Base-by-base conservation (phyloP, 2,113 vertebrate species). In the Cacatua alba region DNA sequence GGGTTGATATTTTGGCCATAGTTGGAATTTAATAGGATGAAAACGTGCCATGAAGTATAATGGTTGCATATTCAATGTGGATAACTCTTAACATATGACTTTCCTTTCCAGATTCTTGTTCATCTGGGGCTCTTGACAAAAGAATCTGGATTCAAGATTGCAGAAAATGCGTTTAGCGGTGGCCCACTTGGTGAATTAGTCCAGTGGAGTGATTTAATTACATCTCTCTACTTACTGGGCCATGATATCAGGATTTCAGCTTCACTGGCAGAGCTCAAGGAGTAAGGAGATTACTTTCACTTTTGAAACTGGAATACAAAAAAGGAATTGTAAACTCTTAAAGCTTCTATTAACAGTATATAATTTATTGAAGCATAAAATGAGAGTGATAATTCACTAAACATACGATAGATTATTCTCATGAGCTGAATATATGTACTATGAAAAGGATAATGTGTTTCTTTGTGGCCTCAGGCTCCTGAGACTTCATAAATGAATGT, bases 71-170 rank as follows among this genome's bases (percentile, higher is more conserved):
- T 91, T 84, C 72, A 64, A 71, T 82, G 77, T 48, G 0, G 0
- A 18, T 91, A 92, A 69, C 20, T 59, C 35, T 37, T 83, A 76
- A 76, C 44, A 12, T 72, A 24, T 65, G 55, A 70, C 62, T 94
- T 92, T 94, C 13, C 88, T 94, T 97, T 96, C 41, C 95, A 99
- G 99, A 97, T 99, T 93, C 99, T 99, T 76, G 99, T 99, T 85
- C 99, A 99, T 96, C 92, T 99, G 96, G 99, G 99, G 59, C 98
- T 99, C 86, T 98, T 99, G 97, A 99, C 99, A 82, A 99, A 99
- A 97, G 99, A 99, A 98, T 99, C 99, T 4, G 99, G 99, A 95
- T 99, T 99, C 98, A 99, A 99, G 98, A 99, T 99, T n/a, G 99
- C 99, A 60, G 99, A 99, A 97, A 99, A 99, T 69, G 99, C 99